Conservation (phyloP, 2,113 vertebrate species). For the Tragelaphus imberbis region DNA sequence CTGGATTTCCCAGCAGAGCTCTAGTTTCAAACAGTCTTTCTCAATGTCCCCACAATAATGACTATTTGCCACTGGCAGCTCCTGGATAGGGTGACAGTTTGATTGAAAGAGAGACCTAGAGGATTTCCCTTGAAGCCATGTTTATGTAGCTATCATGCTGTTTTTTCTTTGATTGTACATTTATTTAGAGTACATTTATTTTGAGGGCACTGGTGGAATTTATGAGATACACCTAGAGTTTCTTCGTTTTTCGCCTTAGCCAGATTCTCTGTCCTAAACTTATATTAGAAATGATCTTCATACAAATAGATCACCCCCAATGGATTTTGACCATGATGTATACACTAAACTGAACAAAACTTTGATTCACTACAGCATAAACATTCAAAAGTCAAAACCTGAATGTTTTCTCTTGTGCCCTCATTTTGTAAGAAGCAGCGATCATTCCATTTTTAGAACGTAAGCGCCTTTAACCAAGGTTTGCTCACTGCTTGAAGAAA, state of each 20-base stretch:
- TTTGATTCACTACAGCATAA: not conserved
- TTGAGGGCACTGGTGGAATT: not conserved
- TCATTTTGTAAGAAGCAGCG: not conserved
- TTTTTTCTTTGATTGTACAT: not conserved
- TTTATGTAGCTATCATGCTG: not conserved
- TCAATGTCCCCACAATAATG: not conserved
- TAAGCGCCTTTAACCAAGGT: not conserved
- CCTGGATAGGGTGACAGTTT: not conserved
- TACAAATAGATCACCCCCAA: not conserved
- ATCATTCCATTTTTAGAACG: not conserved
- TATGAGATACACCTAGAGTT: not conserved
- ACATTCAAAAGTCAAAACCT: not conserved
- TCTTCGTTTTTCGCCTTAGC: not conserved
- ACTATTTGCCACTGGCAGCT: conserved; percentile 26
- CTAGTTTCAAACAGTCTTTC: conserved; percentile 1
- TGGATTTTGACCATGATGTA: not conserved
- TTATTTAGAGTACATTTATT: not conserved
- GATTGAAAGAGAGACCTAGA: not conserved
- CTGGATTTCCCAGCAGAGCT: not conserved
- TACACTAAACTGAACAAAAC: not conserved
- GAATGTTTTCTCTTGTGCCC: not conserved
- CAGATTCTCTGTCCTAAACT: not conserved
- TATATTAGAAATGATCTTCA: not conserved
- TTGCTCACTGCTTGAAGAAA: not conserved
- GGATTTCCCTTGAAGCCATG: not conserved